Percentiles rank a stretch among this genome's conserved stretches.
phyloP scores from a whole-genome alignment of 2,888 invertebrate genomes.

The Chymomyza caudatula region DNA sequence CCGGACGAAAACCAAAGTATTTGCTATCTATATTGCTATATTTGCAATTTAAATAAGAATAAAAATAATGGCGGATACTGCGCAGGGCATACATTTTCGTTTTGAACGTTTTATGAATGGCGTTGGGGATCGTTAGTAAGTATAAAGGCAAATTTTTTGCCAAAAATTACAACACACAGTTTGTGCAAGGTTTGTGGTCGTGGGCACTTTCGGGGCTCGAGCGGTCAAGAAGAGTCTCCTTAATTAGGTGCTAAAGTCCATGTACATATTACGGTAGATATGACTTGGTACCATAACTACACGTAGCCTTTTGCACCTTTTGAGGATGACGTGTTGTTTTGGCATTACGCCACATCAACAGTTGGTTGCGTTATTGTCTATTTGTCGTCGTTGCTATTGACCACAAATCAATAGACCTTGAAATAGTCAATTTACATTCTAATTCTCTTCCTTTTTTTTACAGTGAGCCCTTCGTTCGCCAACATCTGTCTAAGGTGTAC shows the following conservation, averaged over 20 bases:
- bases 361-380: constrained; percentile 39
- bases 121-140: constrained; percentile 75
- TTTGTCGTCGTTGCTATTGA: constrained; percentile 52
- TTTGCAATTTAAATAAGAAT: constrained; percentile 14
- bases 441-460: constrained; percentile 11
- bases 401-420: constrained; percentile 31
- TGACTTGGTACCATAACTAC: too few species aligned
- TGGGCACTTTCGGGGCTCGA: background rate
- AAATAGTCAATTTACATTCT: constrained; percentile 7
- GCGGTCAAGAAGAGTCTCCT: background rate
- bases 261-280: background rate
- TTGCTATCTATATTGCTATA: too few species aligned
- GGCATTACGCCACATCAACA: constrained; percentile 77
- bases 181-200: background rate
- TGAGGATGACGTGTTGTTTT: constrained; percentile 60
- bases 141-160: constrained; percentile 22
- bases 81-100: constrained; percentile 49
- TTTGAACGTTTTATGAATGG: constrained; percentile 71
- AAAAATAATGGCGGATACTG: constrained; percentile 55
- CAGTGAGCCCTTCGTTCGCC: constrained; percentile 92
- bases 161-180: background rate
- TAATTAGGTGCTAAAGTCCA: background rate
- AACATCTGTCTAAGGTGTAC: constrained; percentile 97
- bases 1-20: constrained; percentile 3
- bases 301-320: constrained; percentile 33